Conservation (phyloP, 2,797 vertebrate species). For the Cossypha dichroa region DNA sequence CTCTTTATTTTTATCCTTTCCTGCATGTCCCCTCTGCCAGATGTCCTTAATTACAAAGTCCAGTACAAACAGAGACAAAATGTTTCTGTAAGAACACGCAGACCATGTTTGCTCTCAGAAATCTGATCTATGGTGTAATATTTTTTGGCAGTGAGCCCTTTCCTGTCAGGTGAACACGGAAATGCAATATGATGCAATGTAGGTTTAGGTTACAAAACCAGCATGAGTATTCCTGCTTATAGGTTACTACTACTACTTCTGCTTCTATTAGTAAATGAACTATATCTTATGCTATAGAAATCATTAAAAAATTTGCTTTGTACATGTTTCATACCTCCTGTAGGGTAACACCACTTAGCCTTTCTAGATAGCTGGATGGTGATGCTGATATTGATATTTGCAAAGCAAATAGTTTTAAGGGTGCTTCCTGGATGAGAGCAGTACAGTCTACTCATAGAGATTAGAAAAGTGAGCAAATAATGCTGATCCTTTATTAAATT, state of each 20-base stretch:
- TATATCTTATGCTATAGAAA: background rate
- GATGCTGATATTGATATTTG: background rate
- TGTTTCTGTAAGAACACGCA: background rate
- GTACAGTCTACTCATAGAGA: background rate
- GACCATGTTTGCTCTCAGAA: background rate
- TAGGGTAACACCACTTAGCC: background rate
- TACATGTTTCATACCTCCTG: background rate
- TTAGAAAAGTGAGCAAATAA: background rate
- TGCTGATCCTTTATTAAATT: background rate
- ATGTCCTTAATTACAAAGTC: constrained; percentile 12
- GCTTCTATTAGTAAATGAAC: background rate
- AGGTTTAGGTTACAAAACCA: background rate
- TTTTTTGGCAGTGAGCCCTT: background rate
- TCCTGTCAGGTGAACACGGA: constrained; percentile 4
- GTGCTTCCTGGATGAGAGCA: background rate
- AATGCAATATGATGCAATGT: background rate
- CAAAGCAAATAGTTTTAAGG: background rate
- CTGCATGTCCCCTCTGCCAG: background rate
- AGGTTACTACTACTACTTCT: background rate
- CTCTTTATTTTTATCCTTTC: constrained; percentile 2
- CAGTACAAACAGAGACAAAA: background rate
- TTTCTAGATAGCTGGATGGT: background rate
- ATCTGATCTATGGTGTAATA: background rate
- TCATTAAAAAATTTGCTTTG: fast-evolving
- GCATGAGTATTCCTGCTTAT: background rate